Evolutionary conservation across 2,888 invertebrate genomes (phyloP), one percentile per base, ranked within the genome.

Genomic region (Melipona beecheii): DNA sequence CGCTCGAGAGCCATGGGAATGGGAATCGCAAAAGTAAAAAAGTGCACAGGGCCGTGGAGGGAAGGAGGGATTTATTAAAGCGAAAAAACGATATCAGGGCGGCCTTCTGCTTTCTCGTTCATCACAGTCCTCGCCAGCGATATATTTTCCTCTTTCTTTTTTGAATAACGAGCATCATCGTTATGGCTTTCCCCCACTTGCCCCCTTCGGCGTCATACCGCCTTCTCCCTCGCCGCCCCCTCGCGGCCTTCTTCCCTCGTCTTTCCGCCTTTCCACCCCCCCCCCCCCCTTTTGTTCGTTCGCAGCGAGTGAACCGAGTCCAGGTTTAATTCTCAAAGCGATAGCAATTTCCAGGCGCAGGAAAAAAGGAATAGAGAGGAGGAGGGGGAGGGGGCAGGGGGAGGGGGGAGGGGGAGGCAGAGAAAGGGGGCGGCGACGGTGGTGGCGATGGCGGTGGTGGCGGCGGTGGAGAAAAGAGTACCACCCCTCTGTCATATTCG

Each of bases 241-340:
- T 36, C 60, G 73, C 79, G 27, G 74, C 62, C 68, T 49, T 54
- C 36, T 75, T 87, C 78, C 43, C 49, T 71, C 77, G 66, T 64
- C 82, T 52, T 64, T 60, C 78, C 50, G 73, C 64, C 65, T 50
- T 50, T 43, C 69, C 54, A 64, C 62, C n/a, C 68, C 73, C 75
- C 36, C 9, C 36, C 64, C 75, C 75, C n/a, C 73, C 81, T 54
- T 77, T 87, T 86, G 81, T 84, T 86, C 85, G 83, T 83, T 84
- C 84, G 84, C 54, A 78, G 83, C 82, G 88, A 86, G 83, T 84
- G 85, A 86, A 87, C 83, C 85, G 85, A 89, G 79, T 84, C 86
- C 86, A 87, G 84, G 86, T 88, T 89, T 89, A 89, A 89, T 89
- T 89, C 88, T 89, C 89, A 89, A 89, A 89, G 88, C 86, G 89